Base-by-base conservation (phyloP, 2,797 vertebrate genomes). In the Dromococcyx pavoninus region DNA sequence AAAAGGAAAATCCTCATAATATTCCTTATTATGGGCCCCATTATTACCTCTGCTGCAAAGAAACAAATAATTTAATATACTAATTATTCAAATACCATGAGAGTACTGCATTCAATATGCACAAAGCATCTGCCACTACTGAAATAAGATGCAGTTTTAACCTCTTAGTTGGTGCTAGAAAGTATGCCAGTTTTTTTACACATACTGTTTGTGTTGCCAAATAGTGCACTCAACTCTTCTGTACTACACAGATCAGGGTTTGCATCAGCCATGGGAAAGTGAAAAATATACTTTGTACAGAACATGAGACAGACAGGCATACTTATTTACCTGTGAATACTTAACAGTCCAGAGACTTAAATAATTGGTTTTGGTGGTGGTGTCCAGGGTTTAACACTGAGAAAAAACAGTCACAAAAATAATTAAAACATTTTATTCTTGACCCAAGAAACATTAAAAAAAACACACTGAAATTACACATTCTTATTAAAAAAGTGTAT, bases 221-320 rank as follows among this genome's bases (percentile, higher is more conserved):
- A 46, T 7, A 23, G 11, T 13, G 7, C 74, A 44, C 10, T 50
- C 48, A 39, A 51, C 56, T 74, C 1, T 77, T 71, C 46, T 60
- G 1, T 81, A 17, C 8, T 62, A 25, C 6, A 13, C 13, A 69
- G 51, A 24, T 2, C 0, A 0, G 11, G 6, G 8, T 30, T 74
- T 66, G 5, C 28, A 84, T 43, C 51, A 60, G 24, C 32, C 27
- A 16, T 15, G 5, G 17, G 11, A 67, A 89, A 74, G 16, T 32
- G 22, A 86, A 77, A 77, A 19, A 43, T 1, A 21, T 9, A 19
- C 7, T 54, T 76, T 70, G 5, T 13, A 62, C 1, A 3, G 7
- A 76, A 73, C 39, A 43, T n/a, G 17, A 1, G 33, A 32, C 3
- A 37, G 37, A 77, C 4, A 48, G 17, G 11, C 4, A 25, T 4